phyloP scores from a whole-genome alignment of 2,113 vertebrate genomes.

The Rhinolophus ferrumequinum region DNA sequence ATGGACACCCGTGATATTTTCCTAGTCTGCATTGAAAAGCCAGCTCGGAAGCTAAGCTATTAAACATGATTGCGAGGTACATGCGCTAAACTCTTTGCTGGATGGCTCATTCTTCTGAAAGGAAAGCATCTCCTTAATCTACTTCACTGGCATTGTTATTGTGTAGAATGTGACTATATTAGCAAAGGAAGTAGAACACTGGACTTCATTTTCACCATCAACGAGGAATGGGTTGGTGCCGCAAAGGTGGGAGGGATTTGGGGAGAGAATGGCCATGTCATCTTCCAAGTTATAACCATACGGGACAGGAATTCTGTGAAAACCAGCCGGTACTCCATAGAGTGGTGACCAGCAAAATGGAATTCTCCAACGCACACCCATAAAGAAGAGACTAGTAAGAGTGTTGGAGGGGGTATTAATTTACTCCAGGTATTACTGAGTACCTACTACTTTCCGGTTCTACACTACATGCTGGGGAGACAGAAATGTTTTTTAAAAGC shows the following conservation, averaged over 20 bases:
- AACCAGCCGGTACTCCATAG: neutral
- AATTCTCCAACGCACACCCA: neutral
- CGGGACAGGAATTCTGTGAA: neutral
- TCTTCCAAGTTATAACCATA: neutral
- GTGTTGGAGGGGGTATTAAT: neutral
- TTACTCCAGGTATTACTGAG: neutral
- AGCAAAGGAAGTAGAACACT: neutral
- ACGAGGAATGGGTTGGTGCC: neutral
- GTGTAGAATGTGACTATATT: neutral
- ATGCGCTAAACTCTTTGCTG: neutral
- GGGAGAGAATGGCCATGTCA: neutral
- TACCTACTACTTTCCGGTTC: neutral
- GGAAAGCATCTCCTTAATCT: neutral
- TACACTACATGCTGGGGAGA: neutral
- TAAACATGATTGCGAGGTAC: neutral
- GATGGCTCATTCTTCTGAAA: neutral
- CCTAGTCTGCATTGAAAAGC: neutral
- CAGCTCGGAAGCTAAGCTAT: neutral
- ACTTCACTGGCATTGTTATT: neutral
- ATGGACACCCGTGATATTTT: neutral
- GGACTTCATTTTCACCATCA: neutral
- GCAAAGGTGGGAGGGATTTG: neutral
- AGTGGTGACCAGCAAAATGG: neutral
- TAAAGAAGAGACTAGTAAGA: neutral
- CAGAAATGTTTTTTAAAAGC: neutral